Evolutionary conservation across 2,113 vertebrate species (phyloP), one percentile per base, ranked within the genome.

Genomic region (Ictalurus furcatus): DNA sequence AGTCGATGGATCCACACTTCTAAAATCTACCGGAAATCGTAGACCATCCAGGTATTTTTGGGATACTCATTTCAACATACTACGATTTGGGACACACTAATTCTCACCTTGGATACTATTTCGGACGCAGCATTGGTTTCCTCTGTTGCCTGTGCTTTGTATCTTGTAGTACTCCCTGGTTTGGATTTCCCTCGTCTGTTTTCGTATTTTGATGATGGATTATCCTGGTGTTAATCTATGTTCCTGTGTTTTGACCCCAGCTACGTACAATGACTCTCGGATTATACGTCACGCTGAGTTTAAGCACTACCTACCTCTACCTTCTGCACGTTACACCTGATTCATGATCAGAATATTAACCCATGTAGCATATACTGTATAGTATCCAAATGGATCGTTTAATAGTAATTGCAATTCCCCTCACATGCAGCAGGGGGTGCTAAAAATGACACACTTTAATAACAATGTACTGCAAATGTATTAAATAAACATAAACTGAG

Each of bases 401-500:
- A 1, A 52, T 28, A 52, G 12, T 79, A 3, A 28, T 28, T 28
- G 76, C 48, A 54, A n/a, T 54, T 79, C 44, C 44, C 1, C 5
- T 16, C 12, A 14, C 25, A n/a, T 14, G 12, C 76, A 54, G 28
- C 76, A 80, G 78, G 3, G 48, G 48, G 28, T 1, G 54, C 16
- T 37, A 34, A 44, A 59, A 44, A 48, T 11, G 34, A 69, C 21
- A 23, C 21, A 48, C 13, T 17, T 28, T 30, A 69, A 19, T 48
- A 48, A 48, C 40, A 34, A 48, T 52, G 6, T 16, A 69, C 19
- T 69, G 25, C 30, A 58, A 85, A 86, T 67, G n/a, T 16, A 56
- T 81, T 81, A 65, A 80, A 89, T 81, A 80, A 80, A 80, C 84
- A 85, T 89, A 14, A 58, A 30, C 30, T 37, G 58, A 44, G 69